These are phyloP conservation scores for Erythrolamprus reginae DNA, from an alignment of 2,113 vertebrate species.

Conservation along the genomic window DNA sequence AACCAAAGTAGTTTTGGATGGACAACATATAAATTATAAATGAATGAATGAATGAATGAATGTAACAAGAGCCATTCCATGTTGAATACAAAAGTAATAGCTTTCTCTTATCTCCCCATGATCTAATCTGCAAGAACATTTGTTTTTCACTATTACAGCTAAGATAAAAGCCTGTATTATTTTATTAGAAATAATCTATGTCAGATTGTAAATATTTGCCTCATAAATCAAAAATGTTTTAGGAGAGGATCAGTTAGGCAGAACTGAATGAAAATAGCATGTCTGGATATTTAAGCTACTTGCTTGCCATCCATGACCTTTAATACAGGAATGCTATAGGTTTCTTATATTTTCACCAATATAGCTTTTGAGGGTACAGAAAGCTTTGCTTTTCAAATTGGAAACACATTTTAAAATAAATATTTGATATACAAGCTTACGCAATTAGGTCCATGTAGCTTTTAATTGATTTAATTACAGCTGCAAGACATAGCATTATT, in stretches of 20 bases:
- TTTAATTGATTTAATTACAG: conserved; percentile 66
- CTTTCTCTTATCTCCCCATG: neutral
- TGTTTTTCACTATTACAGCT: neutral
- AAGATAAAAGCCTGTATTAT: neutral
- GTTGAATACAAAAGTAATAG: neutral
- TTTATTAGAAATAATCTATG: neutral
- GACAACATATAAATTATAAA: neutral
- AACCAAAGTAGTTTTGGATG: neutral
- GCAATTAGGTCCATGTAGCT: conserved; percentile 46
- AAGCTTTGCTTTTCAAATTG: neutral
- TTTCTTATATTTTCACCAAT: neutral
- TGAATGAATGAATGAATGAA: no score
- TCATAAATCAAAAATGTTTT: neutral
- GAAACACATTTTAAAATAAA: conserved; percentile 4
- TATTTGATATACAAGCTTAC: conserved; percentile 9
- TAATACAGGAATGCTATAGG: neutral
- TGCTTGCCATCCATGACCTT: neutral
- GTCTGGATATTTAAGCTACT: neutral
- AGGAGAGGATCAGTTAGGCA: neutral
- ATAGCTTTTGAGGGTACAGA: neutral
- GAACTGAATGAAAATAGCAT: neutral
- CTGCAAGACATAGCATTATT: conserved; percentile 55
- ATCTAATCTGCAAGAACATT: neutral
- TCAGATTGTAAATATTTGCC: neutral
- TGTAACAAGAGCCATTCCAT: neutral